Evolutionary conservation across 2,113 vertebrate species (phyloP).

Genomic region (Callocephalon fimbriatum): DNA sequence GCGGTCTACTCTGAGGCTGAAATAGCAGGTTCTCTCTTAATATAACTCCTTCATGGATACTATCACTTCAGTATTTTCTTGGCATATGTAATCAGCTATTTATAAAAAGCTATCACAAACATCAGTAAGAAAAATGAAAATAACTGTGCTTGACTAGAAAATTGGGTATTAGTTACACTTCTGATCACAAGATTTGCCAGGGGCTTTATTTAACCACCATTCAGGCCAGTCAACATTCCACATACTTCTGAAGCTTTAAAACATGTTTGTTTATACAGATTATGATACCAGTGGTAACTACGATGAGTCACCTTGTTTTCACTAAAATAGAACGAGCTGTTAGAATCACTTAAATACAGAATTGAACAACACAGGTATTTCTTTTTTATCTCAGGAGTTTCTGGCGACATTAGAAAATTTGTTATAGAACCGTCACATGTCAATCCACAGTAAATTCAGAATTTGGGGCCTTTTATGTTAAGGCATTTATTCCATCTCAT

Average conservation of each 20-base stretch:
- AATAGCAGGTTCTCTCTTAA: not conserved
- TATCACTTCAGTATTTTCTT: not conserved
- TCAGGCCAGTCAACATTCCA: constrained; percentile 63
- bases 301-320: constrained; percentile 26
- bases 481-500: not conserved
- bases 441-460: not conserved
- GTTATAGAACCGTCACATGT: not conserved
- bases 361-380: not conserved
- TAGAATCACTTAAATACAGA: constrained; percentile 10
- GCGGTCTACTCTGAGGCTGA: not conserved
- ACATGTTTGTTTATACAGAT: constrained; percentile 60
- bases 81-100: constrained; percentile 15
- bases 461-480: not conserved
- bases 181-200: constrained; percentile 64
- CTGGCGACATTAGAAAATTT: not conserved
- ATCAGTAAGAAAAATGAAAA: constrained; percentile 29
- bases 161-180: constrained; percentile 58
- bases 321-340: constrained; percentile 21
- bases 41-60: not conserved
- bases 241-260: constrained; percentile 51
- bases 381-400: not conserved
- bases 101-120: constrained; percentile 15
- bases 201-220: constrained; percentile 49
- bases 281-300: constrained; percentile 49
- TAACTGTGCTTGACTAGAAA: constrained; percentile 63